Percentiles rank a stretch among this genome's conserved stretches.
Conservation (phyloP, 1,140 invertebrate genomes). For the Heliothis virescens region DNA sequence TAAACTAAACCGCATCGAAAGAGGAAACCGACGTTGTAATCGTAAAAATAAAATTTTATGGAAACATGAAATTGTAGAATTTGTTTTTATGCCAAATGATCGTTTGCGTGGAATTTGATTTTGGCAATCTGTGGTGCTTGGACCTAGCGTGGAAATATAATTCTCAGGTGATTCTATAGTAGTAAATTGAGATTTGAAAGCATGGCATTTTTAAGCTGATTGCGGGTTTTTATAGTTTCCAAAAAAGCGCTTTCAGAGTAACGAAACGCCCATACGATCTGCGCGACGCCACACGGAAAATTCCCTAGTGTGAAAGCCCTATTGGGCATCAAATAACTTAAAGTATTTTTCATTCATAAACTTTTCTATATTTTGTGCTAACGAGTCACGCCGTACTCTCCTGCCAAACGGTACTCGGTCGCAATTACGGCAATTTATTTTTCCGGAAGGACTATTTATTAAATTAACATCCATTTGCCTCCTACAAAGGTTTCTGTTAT, state of each 20-base stretch:
- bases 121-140: background rate
- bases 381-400: slow-evolving; percentile 50
- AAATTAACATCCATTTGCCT: slow-evolving; percentile 52
- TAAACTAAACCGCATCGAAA: slow-evolving; percentile 26
- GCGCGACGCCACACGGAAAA: no score
- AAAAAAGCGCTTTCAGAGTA: no score
- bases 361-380: slow-evolving; percentile 48
- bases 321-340: background rate
- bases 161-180: background rate
- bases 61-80: slow-evolving; percentile 14
- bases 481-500: slow-evolving; percentile 42
- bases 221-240: no score
- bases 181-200: no score
- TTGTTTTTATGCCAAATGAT: slow-evolving; percentile 19
- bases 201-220: no score
- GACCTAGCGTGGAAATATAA: no score
- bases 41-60: slow-evolving; percentile 35
- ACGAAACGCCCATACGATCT: no score
- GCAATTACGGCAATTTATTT: slow-evolving; percentile 56
- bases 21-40: slow-evolving; percentile 24
- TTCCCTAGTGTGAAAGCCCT: background rate
- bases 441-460: slow-evolving; percentile 49
- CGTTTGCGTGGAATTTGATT: slow-evolving; percentile 6
- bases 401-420: slow-evolving; percentile 47
- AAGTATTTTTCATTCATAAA: slow-evolving; percentile 13